Evolutionary conservation across 2,888 invertebrate species (phyloP), one percentile per base, ranked within the genome.

Genomic region (Xylota segnis): DNA sequence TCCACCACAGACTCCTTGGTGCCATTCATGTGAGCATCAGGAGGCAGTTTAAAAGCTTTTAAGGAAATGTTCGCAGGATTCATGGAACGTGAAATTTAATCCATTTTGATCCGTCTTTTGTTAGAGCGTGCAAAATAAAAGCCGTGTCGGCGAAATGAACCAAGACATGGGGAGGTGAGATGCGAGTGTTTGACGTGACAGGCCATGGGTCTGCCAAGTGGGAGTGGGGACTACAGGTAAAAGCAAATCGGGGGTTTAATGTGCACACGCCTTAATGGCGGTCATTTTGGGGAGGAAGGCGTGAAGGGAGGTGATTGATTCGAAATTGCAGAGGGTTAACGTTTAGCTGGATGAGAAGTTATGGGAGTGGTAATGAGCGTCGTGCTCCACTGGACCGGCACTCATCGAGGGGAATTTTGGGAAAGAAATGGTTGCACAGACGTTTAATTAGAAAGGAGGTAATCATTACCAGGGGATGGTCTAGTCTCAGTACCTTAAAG

Each of bases 41-140:
- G 59, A 76, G 84, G 84, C 84, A 75, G 84, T 86, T 86, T 71
- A 81, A 86, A 81, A 86, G 84, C 84, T 86, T 86, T 86, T 81
- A 86, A 86, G 84, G 81, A 81, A 81, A 76, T 66, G 76, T 66
- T 81, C 45, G 16, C 52, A 66, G 76, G 50, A 86, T 86, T 86
- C 81, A 76, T 81, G 81, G 47, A 61, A 81, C 81, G 81, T 86
- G 84, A 86, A 86, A 86, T 86, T 81, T 86, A 86, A 86, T 86
- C 84, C 84, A 81, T 86, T 86, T 76, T 86, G 81, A 86, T 86
- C 76, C 81, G 66, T 66, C 76, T 72, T 76, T 86, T 54, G 71
- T 76, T 59, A 34, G 3, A 23, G 47, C 43, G 74, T 77, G 58
- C 63, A 71, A 58, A 63, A 79, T 79, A 68, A 83, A 50, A 79